Evolutionary conservation across 2,888 invertebrate genomes (phyloP).

Genomic region (Homarus gammarus): DNA sequence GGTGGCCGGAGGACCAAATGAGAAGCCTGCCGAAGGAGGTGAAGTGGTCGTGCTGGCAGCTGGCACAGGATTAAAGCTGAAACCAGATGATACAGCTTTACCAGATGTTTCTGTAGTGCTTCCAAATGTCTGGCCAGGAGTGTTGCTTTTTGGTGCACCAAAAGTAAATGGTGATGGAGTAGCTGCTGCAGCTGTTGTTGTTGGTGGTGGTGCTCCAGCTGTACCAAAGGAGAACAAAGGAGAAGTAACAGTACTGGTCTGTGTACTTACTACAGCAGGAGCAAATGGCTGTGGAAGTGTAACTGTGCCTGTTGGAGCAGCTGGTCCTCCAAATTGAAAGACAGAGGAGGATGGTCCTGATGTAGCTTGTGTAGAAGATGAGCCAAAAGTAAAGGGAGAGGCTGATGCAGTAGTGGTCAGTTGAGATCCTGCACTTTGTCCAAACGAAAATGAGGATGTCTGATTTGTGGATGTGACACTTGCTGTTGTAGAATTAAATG

Average conservation of each 20-base stretch:
- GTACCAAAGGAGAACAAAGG: slow-evolving; percentile 50
- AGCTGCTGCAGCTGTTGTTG: not conserved
- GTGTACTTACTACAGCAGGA: slow-evolving; percentile 7
- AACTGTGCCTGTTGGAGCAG: slow-evolving; percentile 16
- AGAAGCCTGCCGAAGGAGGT: not conserved
- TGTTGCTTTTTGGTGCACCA: slow-evolving; percentile 15
- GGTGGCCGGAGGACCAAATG: slow-evolving; percentile 19
- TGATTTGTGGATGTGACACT: not conserved
- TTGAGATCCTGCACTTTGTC: not conserved
- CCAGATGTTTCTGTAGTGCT: slow-evolving; percentile 19
- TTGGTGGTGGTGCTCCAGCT: not conserved
- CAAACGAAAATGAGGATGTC: slow-evolving; percentile 23
- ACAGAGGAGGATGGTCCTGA: slow-evolving; percentile 8
- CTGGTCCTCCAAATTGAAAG: slow-evolving; percentile 32
- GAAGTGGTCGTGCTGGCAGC: slow-evolving; percentile 14
- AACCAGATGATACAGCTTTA: slow-evolving; percentile 27
- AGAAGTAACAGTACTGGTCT: slow-evolving; percentile 19
- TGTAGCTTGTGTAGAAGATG: slow-evolving; percentile 8
- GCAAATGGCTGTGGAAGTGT: slow-evolving; percentile 17
- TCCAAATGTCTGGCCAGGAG: slow-evolving; percentile 30
- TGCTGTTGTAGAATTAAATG: slow-evolving; percentile 12
- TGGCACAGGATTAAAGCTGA: slow-evolving; percentile 23
- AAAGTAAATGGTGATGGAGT: slow-evolving; percentile 42
- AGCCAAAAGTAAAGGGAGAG: slow-evolving; percentile 46
- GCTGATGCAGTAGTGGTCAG: slow-evolving; percentile 15